These are phyloP conservation scores for Bombus terrestris DNA, from an alignment of 1,140 invertebrate species.

Conservation along the genomic window DNA sequence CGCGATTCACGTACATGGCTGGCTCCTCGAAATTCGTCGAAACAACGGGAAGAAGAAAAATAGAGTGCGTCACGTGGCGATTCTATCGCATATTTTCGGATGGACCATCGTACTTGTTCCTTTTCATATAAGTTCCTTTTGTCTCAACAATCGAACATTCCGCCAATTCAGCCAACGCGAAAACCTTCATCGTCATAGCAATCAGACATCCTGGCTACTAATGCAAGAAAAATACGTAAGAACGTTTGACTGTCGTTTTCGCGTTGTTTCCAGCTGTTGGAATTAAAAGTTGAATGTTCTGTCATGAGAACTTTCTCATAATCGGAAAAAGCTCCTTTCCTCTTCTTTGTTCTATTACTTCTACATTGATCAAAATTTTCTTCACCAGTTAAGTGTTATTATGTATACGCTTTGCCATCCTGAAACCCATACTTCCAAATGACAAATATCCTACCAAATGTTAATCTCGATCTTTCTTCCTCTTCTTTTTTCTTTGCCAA, in stretches of 20 bases:
- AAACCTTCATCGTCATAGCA: slow-evolving; percentile 10
- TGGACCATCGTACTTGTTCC: slow-evolving; percentile 33
- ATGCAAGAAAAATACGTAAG: slow-evolving; percentile 33
- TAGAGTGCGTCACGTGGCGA: slow-evolving; percentile 24
- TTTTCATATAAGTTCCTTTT: slow-evolving; percentile 11
- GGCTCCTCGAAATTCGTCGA: slow-evolving; percentile 34
- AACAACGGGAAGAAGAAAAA: slow-evolving; percentile 60
- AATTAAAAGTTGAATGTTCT: slow-evolving; percentile 56
- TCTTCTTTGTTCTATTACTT: background rate
- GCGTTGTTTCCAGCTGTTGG: slow-evolving; percentile 21
- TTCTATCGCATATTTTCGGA: slow-evolving; percentile 46
- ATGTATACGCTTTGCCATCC: background rate
- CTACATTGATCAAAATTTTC: background rate
- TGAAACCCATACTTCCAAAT: background rate
- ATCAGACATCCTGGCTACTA: slow-evolving; percentile 11
- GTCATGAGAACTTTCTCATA: slow-evolving; percentile 36
- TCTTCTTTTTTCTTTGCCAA: background rate
- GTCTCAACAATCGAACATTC: background rate
- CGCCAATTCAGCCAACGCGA: background rate
- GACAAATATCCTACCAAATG: background rate
- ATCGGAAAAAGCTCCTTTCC: background rate
- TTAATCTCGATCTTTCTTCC: background rate
- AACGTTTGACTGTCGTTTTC: background rate
- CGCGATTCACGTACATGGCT: background rate
- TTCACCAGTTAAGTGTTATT: background rate